Evolutionary conservation across 1,140 invertebrate genomes (phyloP).

Genomic region (Metopolophium dirhodum): DNA sequence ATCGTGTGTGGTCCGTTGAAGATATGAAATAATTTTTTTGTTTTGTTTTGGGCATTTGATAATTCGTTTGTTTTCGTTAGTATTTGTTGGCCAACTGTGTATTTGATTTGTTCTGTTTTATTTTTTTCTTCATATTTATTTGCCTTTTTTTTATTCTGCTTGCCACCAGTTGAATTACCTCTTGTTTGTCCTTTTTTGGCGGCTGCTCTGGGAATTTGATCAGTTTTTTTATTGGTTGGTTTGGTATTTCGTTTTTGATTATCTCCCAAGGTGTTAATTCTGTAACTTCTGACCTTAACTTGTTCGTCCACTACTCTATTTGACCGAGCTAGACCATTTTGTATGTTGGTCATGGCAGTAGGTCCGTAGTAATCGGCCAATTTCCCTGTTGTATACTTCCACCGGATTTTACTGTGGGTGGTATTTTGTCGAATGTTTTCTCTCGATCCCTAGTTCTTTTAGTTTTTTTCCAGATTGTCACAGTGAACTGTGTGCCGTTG

Average conservation of each 20-base stretch:
- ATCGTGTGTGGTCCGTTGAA: background rate
- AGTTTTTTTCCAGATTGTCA: no score
- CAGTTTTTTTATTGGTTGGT: background rate
- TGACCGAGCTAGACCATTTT: no score
- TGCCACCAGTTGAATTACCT: background rate
- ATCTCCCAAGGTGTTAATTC: background rate
- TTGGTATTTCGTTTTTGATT: background rate
- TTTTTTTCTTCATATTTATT: background rate
- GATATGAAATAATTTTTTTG: background rate
- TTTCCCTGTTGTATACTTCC: no score
- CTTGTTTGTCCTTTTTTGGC: background rate
- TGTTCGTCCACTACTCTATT: background rate
- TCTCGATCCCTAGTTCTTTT: no score
- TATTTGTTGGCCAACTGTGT: background rate
- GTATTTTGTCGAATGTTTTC: no score
- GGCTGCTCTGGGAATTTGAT: background rate
- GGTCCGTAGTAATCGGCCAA: no score
- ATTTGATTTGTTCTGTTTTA: background rate
- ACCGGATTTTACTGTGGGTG: no score
- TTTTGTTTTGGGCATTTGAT: background rate
- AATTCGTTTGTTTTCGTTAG: background rate
- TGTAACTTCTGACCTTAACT: background rate
- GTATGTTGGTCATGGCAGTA: no score
- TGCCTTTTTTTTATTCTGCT: background rate
- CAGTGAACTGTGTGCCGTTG: no score